Evolutionary conservation across 2,797 vertebrate species (phyloP).

Genomic region (Ctenopoma multispine): DNA sequence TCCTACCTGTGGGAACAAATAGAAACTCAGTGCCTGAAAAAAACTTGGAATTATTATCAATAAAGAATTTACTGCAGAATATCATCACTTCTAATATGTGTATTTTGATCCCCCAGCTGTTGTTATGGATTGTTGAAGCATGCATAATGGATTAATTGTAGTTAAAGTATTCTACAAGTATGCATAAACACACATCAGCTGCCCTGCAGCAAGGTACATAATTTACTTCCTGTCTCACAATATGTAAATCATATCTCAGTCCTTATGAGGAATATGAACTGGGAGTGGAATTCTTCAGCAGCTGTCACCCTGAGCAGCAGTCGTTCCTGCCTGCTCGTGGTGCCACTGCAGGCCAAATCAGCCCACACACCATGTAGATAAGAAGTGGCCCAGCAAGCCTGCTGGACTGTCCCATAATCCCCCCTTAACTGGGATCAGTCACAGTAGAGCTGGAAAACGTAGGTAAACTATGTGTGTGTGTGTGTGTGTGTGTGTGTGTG

Average conservation of each 20-base stretch:
- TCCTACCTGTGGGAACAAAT: conserved; percentile 1
- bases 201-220: conserved; percentile 34
- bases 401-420: conserved; percentile 48
- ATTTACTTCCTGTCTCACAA: conserved; percentile 22
- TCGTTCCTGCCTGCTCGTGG: conserved; percentile 39
- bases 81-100: conserved; percentile 1
- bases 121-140: not conserved
- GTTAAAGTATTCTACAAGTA: conserved; percentile 14
- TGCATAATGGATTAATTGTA: not conserved
- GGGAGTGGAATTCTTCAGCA: conserved; percentile 54
- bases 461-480: conserved; percentile 14
- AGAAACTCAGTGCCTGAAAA: not conserved
- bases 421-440: conserved; percentile 53
- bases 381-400: conserved; percentile 42
- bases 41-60: conserved; percentile 18
- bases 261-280: conserved; percentile 36
- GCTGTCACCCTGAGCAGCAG: conserved; percentile 66
- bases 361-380: conserved; percentile 65
- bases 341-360: conserved; percentile 40
- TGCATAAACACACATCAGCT: not conserved
- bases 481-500: not conserved
- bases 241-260: conserved; percentile 46
- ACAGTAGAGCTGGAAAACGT: conserved; percentile 35
- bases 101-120: conserved; percentile 1
- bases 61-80: conserved; percentile 6